These are phyloP conservation scores for Ferdinandea cuprea DNA, from an alignment of 2,888 invertebrate genomes.

Conservation along the genomic window DNA sequence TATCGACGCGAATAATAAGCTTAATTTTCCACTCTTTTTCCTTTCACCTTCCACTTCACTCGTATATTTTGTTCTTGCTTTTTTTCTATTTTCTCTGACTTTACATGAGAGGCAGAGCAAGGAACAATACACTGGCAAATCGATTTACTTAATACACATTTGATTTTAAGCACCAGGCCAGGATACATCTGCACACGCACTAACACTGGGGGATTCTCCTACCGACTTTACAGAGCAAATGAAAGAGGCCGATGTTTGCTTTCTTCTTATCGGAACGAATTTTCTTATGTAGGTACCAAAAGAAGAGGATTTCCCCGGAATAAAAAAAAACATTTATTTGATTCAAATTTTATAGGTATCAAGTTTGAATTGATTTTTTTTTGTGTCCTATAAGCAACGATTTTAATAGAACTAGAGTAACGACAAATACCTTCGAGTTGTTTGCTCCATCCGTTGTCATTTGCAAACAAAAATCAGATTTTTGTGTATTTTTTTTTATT, in stretches of 20 bases:
- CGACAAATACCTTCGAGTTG: conserved; percentile 43
- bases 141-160: conserved; percentile 72
- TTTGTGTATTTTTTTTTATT: no score
- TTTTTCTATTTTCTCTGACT: conserved; percentile 48
- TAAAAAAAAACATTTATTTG: conserved; percentile 3
- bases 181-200: conserved; percentile 56
- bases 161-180: conserved; percentile 58
- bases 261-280: conserved; percentile 26
- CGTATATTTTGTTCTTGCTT: conserved; percentile 24
- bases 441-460: conserved; percentile 57
- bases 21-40: conserved; percentile 61
- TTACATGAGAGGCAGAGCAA: conserved; percentile 50
- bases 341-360: neutral
- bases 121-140: conserved; percentile 70
- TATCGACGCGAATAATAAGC: conserved; percentile 54
- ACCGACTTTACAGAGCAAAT: conserved; percentile 49
- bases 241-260: conserved; percentile 47
- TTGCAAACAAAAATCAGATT: conserved; percentile 64
- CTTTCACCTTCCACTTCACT: conserved; percentile 24
- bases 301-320: neutral
- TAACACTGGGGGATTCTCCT: conserved; percentile 41
- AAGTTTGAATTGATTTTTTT: conserved; percentile 14
- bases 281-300: conserved; percentile 13
- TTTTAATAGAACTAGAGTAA: conserved; percentile 13
- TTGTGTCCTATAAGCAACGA: neutral